A percentile compares a stretch with the other conserved stretches of the same genome.
These are phyloP conservation scores for Alloplasta piceator DNA, from an alignment of 2,888 invertebrate genomes.

Conservation along the genomic window DNA sequence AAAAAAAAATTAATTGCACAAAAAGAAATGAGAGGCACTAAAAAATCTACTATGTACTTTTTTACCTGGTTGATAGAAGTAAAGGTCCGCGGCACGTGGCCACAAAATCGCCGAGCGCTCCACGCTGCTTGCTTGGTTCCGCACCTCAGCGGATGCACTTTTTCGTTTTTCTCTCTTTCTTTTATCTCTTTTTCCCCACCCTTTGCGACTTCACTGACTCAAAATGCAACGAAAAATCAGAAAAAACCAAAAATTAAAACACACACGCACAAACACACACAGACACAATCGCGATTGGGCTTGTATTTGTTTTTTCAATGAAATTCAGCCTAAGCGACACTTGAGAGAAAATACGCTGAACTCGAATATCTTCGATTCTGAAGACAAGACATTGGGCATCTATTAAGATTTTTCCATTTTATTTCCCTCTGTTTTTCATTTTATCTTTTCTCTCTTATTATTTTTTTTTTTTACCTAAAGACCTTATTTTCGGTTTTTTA, in stretches of 20 bases:
- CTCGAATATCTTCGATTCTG: background rate
- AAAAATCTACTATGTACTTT: background rate
- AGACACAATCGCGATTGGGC: constrained; percentile 14
- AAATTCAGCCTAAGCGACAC: constrained; percentile 49
- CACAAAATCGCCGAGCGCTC: constrained; percentile 82
- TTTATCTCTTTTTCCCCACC: background rate
- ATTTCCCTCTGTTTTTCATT: constrained; percentile 1
- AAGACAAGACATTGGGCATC: constrained; percentile 17
- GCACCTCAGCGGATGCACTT: constrained; percentile 78
- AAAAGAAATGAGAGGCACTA: background rate
- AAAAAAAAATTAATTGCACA: constrained; percentile 7
- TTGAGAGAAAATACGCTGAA: constrained; percentile 31
- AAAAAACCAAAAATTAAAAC: constrained; percentile 33
- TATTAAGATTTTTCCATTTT: constrained; percentile 26
- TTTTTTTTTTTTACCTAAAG: background rate
- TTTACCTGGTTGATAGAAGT: constrained; percentile 81
- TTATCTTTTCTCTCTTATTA: background rate
- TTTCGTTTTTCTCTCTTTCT: background rate
- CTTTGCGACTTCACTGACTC: background rate
- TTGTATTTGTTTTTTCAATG: background rate
- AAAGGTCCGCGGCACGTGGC: constrained; percentile 82
- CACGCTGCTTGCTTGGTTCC: constrained; percentile 81
- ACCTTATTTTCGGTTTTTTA: no score
- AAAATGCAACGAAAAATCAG: background rate
- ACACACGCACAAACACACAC: constrained; percentile 30